Conservation (phyloP, 2,888 invertebrate genomes). For the Acronicta alni region DNA sequence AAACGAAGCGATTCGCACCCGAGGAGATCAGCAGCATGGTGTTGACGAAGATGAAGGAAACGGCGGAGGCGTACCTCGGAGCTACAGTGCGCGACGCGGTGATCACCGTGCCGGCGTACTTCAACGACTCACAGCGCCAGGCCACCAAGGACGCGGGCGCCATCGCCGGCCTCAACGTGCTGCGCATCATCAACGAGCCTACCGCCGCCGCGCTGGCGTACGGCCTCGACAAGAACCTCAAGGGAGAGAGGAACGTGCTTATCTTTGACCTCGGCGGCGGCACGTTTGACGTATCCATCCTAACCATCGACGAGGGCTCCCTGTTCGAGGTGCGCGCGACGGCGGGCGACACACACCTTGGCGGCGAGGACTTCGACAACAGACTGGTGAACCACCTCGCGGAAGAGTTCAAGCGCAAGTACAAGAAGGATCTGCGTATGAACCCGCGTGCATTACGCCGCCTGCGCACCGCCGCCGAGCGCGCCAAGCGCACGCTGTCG, state of each 20-base stretch:
- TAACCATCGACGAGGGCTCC: constrained; percentile 96
- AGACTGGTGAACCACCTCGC: constrained; percentile 91
- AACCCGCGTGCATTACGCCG: constrained; percentile 92
- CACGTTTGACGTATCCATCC: constrained; percentile 97
- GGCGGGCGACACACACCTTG: constrained; percentile 94
- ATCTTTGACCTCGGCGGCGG: constrained; percentile 95
- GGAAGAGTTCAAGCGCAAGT: constrained; percentile 93
- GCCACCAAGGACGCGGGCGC: constrained; percentile 97
- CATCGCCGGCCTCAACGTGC: constrained; percentile 95
- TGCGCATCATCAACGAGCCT: constrained; percentile 97
- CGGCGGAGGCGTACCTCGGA: constrained; percentile 93
- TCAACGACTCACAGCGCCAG: constrained; percentile 93
- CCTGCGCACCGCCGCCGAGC: constrained; percentile 93
- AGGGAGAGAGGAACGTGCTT: constrained; percentile 92
- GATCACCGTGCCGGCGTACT: constrained; percentile 94
- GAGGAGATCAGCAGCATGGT: constrained; percentile 94
- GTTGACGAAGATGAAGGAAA: constrained; percentile 94
- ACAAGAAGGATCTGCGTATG: constrained; percentile 91
- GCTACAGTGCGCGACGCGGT: constrained; percentile 91
- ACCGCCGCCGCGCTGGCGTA: constrained; percentile 96
- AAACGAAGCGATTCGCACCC: constrained; percentile 90
- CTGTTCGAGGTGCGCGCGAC: constrained; percentile 94
- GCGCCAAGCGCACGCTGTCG: constrained; percentile 93
- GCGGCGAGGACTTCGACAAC: constrained; percentile 93
- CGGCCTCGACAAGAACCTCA: constrained; percentile 93